Evolutionary conservation across 2,113 vertebrate species (phyloP), one percentile per base, ranked within the genome.

Genomic region (Pedetes capensis): DNA sequence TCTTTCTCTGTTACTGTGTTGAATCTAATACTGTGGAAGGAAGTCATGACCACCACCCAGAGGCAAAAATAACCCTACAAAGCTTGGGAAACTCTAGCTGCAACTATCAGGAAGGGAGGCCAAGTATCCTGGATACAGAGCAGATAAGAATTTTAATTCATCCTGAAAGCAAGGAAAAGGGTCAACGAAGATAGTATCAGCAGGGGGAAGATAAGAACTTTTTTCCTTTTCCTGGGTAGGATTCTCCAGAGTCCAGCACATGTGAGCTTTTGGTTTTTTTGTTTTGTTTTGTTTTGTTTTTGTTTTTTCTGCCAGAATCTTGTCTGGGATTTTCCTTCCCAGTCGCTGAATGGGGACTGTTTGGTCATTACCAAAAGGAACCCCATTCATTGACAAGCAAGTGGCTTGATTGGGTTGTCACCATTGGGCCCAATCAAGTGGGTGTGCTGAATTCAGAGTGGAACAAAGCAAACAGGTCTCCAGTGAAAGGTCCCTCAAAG

Each of bases 121-220:
- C 59, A 53, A 89, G 88, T 27, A 7, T 2, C 49, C 57, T 68
- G 47, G 96, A 25, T 66, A n/a, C 72, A 34, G 61, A 81, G 53
- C 95, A 93, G 96, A 94, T 94, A 96, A 93, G 78, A 75, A 53
- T 69, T 92, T 95, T 95, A 95, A 96, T 80, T 93, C 71, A 91
- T 93, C 82, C 49, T 89, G 83, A 95, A 96, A 95, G 6, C 74
- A 75, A 85, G 53, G 72, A 80, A 53, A 75, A 74, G 79, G 66
- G 71, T 63, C 51, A 57, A 47, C 34, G 8, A 72, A 32, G 9
- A 32, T 18, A 7, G 23, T 18, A 17, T 13, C 0, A 1, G 51
- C 9, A 20, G 49, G 37, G 9, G 0, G 25, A 18, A n/a, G 3
- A 81, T 61, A 44, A 61, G 68, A 42, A 12, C 44, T 44, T 61